Evolutionary conservation across 2,888 invertebrate species (phyloP).

Genomic region (Euzophera pinguis): DNA sequence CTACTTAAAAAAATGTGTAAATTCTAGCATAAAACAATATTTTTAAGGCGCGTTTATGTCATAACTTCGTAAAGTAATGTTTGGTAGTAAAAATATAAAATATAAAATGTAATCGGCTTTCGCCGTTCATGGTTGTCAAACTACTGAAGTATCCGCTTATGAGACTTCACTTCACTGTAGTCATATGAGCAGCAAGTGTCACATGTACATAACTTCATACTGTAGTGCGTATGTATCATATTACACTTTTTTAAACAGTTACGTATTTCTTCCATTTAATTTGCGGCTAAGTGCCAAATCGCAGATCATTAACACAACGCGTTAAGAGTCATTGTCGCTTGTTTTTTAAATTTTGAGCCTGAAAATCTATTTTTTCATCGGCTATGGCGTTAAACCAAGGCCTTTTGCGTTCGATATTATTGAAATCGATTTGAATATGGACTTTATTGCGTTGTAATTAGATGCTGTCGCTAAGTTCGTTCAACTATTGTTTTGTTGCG

Average conservation of each 20-base stretch:
- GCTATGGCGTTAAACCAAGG: neutral
- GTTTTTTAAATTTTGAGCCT: neutral
- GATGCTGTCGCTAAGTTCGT: neutral
- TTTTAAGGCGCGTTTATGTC: constrained; percentile 17
- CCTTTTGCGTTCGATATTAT: neutral
- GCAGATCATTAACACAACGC: neutral
- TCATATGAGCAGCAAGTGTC: neutral
- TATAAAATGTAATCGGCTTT: neutral
- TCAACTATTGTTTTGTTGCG: neutral
- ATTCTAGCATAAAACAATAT: neutral
- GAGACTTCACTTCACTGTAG: constrained; percentile 7
- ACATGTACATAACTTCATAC: constrained; percentile 22
- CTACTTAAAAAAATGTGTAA: neutral
- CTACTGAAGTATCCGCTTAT: constrained; percentile 15
- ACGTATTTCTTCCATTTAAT: constrained; percentile 20
- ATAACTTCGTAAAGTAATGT: constrained; percentile 13
- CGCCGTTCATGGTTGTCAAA: constrained; percentile 7
- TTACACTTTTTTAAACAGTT: constrained; percentile 28
- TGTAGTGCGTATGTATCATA: no score
- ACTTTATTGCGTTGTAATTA: constrained; percentile 19
- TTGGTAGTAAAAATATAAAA: neutral
- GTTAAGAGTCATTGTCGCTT: constrained; percentile 5
- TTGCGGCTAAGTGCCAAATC: neutral
- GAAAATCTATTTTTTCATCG: neutral
- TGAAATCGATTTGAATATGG: constrained; percentile 16